Evolutionary conservation across 2,797 vertebrate genomes (phyloP), one percentile per base, ranked within the genome.

Genomic region (Fringilla coelebs): DNA sequence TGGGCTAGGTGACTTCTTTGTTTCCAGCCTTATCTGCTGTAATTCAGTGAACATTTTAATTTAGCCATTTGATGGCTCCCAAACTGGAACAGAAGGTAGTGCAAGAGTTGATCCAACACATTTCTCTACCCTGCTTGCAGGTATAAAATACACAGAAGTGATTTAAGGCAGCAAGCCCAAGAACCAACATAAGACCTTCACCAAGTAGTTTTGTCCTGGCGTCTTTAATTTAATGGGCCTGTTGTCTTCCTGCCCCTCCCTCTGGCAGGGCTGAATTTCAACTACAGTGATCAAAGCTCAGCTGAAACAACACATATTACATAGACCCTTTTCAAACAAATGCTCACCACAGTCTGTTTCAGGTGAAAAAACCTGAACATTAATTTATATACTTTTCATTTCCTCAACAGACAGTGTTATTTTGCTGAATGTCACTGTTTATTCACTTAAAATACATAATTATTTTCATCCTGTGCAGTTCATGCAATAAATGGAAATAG

Each of bases 351-450:
- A 81, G 66, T 89, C 89, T 34, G 17, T 94, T 91, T 83, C 86
- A 83, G 86, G 66, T 91, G 87, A 79, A 82, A 92, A 87, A 54
- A 36, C 36, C 26, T 76, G 52, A 90, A 89, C 65, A 94, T 89
- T 10, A 52, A 67, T 93, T 88, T 88, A 62, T 93, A 87, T 95
- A 28, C 84, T 85, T 89, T 89, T 87, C 36, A 65, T 90, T 96
- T 93, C 61, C 75, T 78, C 51, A 76, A 9, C 21, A 58, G 80
- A 70, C n/a, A 91, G 61, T 85, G 29, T 67, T 85, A 66, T 89
- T 89, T 94, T 89, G 65, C 89, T 91, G 89, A 74, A 72, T 85
- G 75, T 85, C 75, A 92, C 54, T 68, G 46, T 88, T 60, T 83
- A 85, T 92, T 94, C 72, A 48, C 65, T 89, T 46, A 54, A 83